Conservation (phyloP, 2,113 vertebrate genomes). For the Gasterosteus aculeatus region DNA sequence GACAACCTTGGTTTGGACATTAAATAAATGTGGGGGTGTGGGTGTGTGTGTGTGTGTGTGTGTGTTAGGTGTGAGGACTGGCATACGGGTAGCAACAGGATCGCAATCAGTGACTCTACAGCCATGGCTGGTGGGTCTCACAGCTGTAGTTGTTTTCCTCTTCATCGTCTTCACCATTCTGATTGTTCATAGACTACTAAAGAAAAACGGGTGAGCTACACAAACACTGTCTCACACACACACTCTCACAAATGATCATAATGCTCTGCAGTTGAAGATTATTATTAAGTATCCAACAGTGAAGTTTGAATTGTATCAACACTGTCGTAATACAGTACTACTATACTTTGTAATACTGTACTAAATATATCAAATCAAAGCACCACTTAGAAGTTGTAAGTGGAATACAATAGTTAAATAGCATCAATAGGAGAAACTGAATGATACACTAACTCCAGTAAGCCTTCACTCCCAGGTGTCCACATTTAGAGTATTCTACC, state of each 20-base stretch:
- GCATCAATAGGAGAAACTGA: neutral
- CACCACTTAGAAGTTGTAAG: neutral
- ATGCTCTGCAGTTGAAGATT: neutral
- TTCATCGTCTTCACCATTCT: slow-evolving; percentile 84
- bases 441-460: neutral
- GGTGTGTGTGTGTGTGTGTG: slow-evolving; percentile 17
- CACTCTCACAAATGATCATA: neutral
- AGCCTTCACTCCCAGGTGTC: neutral
- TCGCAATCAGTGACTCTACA: slow-evolving; percentile 62
- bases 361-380: neutral
- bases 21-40: neutral
- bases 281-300: neutral
- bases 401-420: neutral
- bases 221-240: neutral
- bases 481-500: neutral
- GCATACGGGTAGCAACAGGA: neutral
- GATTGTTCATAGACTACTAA: slow-evolving; percentile 79
- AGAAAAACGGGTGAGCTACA: slow-evolving; percentile 57
- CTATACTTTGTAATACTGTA: too few species aligned
- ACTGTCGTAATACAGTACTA: neutral
- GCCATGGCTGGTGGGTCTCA: slow-evolving; percentile 85
- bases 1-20: too few species aligned
- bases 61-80: slow-evolving; percentile 13
- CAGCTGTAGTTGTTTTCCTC: slow-evolving; percentile 85
- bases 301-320: neutral